A percentile compares a stretch with the other conserved stretches of the same genome.
phyloP scores from a whole-genome alignment of 2,797 vertebrate species.

The Hydrophis major region DNA sequence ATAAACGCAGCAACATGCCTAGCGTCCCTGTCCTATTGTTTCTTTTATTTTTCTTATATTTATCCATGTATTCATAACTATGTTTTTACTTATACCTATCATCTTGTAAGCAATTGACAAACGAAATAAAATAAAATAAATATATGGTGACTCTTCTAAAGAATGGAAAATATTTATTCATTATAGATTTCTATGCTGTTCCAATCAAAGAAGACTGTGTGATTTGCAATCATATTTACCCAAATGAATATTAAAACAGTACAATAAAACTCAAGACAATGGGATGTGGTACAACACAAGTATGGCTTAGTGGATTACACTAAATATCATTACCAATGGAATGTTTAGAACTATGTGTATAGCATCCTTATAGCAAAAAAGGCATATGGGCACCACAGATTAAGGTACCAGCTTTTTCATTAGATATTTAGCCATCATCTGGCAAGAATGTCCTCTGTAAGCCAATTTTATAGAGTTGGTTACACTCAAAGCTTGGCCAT shows the following conservation, averaged over 20 bases:
- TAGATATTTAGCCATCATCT: background rate
- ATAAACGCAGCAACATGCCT: too few relatives aligned
- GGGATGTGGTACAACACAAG: background rate
- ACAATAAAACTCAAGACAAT: background rate
- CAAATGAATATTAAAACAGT: background rate
- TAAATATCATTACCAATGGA: background rate
- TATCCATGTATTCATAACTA: too few relatives aligned
- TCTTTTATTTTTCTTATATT: too few relatives aligned
- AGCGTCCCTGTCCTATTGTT: too few relatives aligned
- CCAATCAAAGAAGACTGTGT: background rate
- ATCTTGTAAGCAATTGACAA: too few relatives aligned
- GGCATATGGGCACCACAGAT: background rate
- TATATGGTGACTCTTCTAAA: background rate
- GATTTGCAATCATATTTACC: background rate
- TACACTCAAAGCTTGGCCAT: background rate
- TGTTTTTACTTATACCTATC: too few relatives aligned
- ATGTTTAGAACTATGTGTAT: background rate
- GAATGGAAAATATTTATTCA: background rate
- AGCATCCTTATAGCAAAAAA: background rate
- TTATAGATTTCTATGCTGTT: background rate
- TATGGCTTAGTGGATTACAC: background rate
- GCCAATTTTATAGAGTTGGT: background rate
- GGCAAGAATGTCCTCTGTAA: background rate
- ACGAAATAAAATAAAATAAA: too few relatives aligned
- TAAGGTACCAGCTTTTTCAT: background rate